These are phyloP conservation scores for Cephalotes varians DNA, from an alignment of 2,888 invertebrate species.

Conservation along the genomic window DNA sequence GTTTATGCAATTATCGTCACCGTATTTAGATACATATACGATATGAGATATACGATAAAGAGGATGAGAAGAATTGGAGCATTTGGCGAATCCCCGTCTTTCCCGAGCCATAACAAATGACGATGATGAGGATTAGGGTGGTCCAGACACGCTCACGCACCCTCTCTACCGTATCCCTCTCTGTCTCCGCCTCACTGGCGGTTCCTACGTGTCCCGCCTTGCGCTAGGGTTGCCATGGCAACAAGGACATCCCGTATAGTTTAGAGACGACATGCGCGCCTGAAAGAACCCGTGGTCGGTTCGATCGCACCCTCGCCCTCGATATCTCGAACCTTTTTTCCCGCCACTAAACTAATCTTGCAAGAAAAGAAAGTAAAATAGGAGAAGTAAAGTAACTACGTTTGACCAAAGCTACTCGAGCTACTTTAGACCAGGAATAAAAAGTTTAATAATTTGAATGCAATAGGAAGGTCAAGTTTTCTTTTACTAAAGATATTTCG, in stretches of 20 bases:
- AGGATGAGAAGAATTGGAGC: slow-evolving; percentile 7
- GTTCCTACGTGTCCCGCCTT: slow-evolving; percentile 52
- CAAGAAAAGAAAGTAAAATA: not conserved
- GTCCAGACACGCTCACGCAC: slow-evolving; percentile 46
- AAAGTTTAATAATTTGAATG: not conserved
- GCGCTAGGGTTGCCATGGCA: slow-evolving; percentile 78
- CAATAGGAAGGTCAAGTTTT: not conserved
- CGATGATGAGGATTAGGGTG: slow-evolving; percentile 50
- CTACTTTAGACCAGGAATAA: not conserved
- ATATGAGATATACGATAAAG: not conserved
- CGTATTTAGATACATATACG: not conserved
- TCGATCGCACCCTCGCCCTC: slow-evolving; percentile 72
- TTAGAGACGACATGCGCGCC: slow-evolving; percentile 74
- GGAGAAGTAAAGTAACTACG: not conserved
- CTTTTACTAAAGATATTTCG: not conserved
- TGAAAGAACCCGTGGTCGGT: slow-evolving; percentile 70
- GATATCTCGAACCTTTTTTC: slow-evolving; percentile 72
- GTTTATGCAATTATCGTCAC: not conserved
- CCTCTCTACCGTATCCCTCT: slow-evolving; percentile 23
- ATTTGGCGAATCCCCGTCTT: slow-evolving; percentile 26
- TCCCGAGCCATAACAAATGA: slow-evolving; percentile 38
- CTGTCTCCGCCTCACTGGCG: slow-evolving; percentile 46
- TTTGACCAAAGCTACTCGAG: not conserved
- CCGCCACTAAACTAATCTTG: slow-evolving; percentile 34
- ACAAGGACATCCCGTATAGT: slow-evolving; percentile 79